Conservation (phyloP, 2,113 vertebrate genomes). For the Dicentrarchus labrax region DNA sequence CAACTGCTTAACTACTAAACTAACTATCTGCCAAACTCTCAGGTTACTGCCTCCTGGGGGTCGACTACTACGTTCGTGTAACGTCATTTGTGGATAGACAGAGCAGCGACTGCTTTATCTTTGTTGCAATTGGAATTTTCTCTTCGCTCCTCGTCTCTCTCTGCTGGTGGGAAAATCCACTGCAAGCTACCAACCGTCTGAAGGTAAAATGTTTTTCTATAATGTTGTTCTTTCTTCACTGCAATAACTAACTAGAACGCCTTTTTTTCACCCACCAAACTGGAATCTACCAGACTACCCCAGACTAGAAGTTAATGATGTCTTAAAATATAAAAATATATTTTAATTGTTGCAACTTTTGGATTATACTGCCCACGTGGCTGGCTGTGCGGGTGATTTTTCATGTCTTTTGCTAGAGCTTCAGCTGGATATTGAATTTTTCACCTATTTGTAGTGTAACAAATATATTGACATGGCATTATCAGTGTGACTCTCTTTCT, state of each 20-base stretch:
- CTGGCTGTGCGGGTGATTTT: not conserved
- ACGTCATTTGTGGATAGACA: slow-evolving; percentile 58
- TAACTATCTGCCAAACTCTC: slow-evolving; percentile 15
- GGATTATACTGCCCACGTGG: no score
- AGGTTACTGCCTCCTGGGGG: slow-evolving; percentile 81
- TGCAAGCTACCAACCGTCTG: slow-evolving; percentile 80
- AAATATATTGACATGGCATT: not conserved
- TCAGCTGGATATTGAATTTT: not conserved
- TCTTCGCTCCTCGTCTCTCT: slow-evolving; percentile 80
- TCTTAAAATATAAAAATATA: not conserved
- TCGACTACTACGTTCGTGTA: slow-evolving; percentile 81
- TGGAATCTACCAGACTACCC: not conserved
- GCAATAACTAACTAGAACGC: not conserved
- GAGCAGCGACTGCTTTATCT: slow-evolving; percentile 17
- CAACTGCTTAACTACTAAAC: not conserved
- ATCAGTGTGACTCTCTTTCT: not conserved
- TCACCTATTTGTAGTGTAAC: not conserved
- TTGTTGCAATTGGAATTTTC: slow-evolving; percentile 80
- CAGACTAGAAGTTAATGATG: not conserved
- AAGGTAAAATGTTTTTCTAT: slow-evolving; percentile 52
- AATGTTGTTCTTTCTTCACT: not conserved
- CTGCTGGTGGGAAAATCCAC: slow-evolving; percentile 87
- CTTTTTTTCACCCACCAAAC: not conserved
- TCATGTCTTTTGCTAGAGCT: not conserved
- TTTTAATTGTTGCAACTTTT: not conserved